These are phyloP conservation scores for Acropternis orthonyx DNA, from an alignment of 2,797 vertebrate species.

Conservation along the genomic window DNA sequence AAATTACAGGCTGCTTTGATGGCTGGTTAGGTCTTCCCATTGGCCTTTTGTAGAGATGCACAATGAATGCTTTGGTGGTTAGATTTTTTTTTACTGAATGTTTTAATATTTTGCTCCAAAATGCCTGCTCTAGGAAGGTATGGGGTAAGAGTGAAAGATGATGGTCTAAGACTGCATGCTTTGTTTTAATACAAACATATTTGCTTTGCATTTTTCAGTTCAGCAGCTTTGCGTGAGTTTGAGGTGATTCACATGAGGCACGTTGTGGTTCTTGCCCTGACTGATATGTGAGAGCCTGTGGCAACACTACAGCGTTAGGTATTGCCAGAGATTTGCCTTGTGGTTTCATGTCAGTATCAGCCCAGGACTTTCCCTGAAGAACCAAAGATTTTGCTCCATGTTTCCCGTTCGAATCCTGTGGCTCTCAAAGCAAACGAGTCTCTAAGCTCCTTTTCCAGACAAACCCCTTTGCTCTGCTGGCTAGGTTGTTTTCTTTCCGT, in stretches of 20 bases:
- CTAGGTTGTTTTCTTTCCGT: neutral
- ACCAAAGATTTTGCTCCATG: rapidly evolving
- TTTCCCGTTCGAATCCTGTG: neutral
- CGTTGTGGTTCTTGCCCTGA: rapidly evolving
- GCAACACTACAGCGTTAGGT: rapidly evolving
- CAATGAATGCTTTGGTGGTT: neutral
- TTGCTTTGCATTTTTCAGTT: neutral
- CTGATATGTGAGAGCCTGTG: rapidly evolving
- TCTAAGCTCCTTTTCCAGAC: neutral
- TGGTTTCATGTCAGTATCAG: neutral
- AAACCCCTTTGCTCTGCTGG: neutral
- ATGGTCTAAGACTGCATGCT: neutral
- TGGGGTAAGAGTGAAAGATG: neutral
- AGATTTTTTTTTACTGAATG: too few relatives aligned
- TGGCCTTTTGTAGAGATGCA: neutral
- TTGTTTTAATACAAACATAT: neutral
- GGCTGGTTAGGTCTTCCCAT: neutral
- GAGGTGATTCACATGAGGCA: rapidly evolving
- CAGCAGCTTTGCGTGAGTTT: neutral
- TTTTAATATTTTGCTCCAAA: neutral
- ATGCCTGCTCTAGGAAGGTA: neutral
- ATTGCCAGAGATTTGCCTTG: neutral
- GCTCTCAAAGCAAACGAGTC: neutral
- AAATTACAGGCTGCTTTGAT: neutral
- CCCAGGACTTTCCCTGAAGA: neutral